Conservation (phyloP, 2,797 vertebrate genomes). For the Todus mexicanus region DNA sequence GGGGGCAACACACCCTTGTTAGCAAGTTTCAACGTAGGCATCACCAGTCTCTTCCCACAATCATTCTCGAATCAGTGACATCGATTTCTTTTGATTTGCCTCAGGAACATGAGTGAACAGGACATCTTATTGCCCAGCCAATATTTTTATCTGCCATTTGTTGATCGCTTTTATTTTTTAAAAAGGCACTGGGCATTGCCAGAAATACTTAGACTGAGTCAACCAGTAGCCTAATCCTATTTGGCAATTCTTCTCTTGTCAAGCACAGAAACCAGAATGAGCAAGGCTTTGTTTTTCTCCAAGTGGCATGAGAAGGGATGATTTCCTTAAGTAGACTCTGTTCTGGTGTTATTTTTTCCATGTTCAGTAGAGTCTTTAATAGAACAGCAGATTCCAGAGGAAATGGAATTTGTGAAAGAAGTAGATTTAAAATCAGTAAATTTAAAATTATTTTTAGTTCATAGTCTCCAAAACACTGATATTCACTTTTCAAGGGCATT, state of each 20-base stretch:
- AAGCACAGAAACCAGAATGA: not conserved
- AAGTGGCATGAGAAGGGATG: not conserved
- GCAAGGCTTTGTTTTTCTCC: not conserved
- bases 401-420: not conserved
- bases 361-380: not conserved
- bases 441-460: not conserved
- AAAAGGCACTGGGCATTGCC: not conserved
- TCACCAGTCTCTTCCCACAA: not conserved
- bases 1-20: not conserved
- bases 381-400: not conserved
- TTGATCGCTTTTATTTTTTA: not conserved
- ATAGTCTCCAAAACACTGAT: not conserved
- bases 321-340: not conserved
- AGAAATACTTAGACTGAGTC: not conserved
- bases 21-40: not conserved
- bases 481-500: not conserved
- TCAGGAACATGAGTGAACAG: not conserved
- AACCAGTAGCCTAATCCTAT: not conserved
- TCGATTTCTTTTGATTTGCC: not conserved
- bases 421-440: not conserved
- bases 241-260: not conserved
- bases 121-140: not conserved
- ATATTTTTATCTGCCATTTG: not conserved
- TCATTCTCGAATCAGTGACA: not conserved
- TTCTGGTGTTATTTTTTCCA: not conserved